Conservation (phyloP, 30 jellyfish, hydroid and myxozoan genomes). For the Morbakka virulenta region DNA sequence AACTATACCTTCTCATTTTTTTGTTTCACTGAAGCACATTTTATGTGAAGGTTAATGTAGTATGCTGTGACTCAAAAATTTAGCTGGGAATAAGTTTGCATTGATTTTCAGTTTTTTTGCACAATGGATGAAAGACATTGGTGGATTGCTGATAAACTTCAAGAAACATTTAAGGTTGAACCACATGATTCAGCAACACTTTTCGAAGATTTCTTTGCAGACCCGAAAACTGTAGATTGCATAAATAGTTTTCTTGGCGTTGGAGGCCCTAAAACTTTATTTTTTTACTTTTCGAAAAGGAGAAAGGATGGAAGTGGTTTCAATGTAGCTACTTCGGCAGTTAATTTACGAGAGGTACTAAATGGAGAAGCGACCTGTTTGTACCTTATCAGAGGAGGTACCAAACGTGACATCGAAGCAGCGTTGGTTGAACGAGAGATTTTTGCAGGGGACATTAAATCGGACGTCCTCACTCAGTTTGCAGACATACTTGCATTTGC, state of each 20-base stretch:
- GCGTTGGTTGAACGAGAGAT: conserved; percentile 61
- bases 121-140: conserved; percentile 87
- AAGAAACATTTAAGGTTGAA: conserved; percentile 51
- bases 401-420: conserved; percentile 51
- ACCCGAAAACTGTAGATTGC: conserved; percentile 41
- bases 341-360: conserved; percentile 20
- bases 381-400: conserved; percentile 33
- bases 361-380: conserved; percentile 35
- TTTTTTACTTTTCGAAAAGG: conserved; percentile 32
- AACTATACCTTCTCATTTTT: too few relatives aligned
- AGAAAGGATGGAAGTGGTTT: conserved; percentile 4
- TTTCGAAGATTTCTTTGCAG: conserved; percentile 68
- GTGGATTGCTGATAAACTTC: conserved; percentile 83
- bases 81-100: too few relatives aligned
- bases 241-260: conserved; percentile 52
- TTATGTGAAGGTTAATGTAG: too few relatives aligned
- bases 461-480: conserved; percentile 37
- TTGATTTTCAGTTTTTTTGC: too few relatives aligned
- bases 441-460: conserved; percentile 61
- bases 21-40: too few relatives aligned
- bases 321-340: conserved; percentile 58
- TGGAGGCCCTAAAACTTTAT: conserved; percentile 38
- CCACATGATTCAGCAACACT: conserved; percentile 17
- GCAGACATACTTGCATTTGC: conserved; percentile 36
- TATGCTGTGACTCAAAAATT: too few relatives aligned